Base-by-base conservation (phyloP, 30 jellyfish, hydroid and myxozoan species). In the Aurelia sp. region DNA sequence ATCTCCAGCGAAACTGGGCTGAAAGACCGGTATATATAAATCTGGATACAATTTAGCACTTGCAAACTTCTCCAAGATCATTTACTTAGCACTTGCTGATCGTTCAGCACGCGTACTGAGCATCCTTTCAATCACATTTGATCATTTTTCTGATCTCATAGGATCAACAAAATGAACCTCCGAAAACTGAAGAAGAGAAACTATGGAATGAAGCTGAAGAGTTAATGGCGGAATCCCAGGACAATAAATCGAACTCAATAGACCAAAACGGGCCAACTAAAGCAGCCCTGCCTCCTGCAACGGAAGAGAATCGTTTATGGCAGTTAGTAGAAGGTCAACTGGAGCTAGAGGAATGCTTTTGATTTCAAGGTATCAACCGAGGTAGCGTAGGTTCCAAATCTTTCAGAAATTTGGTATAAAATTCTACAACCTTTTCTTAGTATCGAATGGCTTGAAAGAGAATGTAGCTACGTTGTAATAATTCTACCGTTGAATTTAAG, bases 331-430 rank as follows among this genome's bases (percentile, higher is more conserved):
- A 89, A 58, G 93, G 94, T 10, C 90, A 73, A 33, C 79, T 89
- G 15, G 97, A 89, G 70, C 76, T 89, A 6, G 91, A 81, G 31
- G 97, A 89, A 74, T 89, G 97, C 78, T 89, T 81, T 82, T 88
- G 70, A 69, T 21, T n/a, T 41, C 17, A 17, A 84, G 86, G 87
- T 63, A 71, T 50, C 22, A 27, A 55, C 55, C 10, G 15, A 44
- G 13, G 13, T 44, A 44, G 81, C 48, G 33, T 30, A 55, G 50
- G 50, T 37, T 3, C 61, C 55, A 59, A 69, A 51, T 76, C n/a
- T 40, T 57, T 3, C 59, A 64, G 78, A 67, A 2, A 64, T 19
- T 37, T 1, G 7, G 11, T 37, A 7, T 37, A 37, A 37, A 37
- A 37, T 37, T 37, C 11, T 2, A 37, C 50, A 10, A 37, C 50